Evolutionary conservation across 2,797 vertebrate genomes (phyloP).

Genomic region (Muscicapa comitata): DNA sequence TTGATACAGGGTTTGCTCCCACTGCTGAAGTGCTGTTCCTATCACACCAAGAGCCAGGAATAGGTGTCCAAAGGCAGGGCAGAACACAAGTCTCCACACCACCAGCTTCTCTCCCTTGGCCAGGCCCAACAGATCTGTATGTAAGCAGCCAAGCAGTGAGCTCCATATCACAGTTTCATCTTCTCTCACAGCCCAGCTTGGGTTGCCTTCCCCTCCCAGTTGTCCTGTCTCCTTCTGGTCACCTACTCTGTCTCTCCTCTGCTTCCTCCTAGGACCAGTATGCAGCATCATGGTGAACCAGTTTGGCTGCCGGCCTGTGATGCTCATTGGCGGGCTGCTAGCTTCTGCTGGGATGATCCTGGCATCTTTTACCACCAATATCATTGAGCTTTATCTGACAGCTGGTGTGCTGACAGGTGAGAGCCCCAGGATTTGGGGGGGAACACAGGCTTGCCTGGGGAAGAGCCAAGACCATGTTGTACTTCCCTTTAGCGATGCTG

Average conservation of each 20-base stretch:
- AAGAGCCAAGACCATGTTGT: not conserved
- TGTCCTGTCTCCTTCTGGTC: not conserved
- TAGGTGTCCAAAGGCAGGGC: not conserved
- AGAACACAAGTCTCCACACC: not conserved
- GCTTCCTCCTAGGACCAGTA: slow-evolving; percentile 72
- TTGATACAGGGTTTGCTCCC: not conserved
- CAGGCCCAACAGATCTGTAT: not conserved
- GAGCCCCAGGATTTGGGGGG: not conserved
- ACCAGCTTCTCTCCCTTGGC: not conserved
- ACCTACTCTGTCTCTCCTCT: not conserved
- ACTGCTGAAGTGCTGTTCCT: not conserved
- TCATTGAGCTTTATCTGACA: slow-evolving; percentile 81
- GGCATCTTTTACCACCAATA: slow-evolving; percentile 79
- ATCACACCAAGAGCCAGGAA: not conserved
- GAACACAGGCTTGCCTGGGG: not conserved
- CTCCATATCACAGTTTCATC: not conserved
- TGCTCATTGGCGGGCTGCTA: slow-evolving; percentile 80
- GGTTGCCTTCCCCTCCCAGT: not conserved
- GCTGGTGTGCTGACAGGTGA: slow-evolving; percentile 82
- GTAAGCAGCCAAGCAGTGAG: not conserved
- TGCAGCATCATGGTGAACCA: slow-evolving; percentile 82
- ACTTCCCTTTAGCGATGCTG: not conserved
- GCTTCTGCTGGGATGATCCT: slow-evolving; percentile 81
- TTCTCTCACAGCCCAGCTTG: not conserved
- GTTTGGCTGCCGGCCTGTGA: slow-evolving; percentile 82